Conservation (phyloP, 2,888 invertebrate genomes). For the Cheilosia grossa region DNA sequence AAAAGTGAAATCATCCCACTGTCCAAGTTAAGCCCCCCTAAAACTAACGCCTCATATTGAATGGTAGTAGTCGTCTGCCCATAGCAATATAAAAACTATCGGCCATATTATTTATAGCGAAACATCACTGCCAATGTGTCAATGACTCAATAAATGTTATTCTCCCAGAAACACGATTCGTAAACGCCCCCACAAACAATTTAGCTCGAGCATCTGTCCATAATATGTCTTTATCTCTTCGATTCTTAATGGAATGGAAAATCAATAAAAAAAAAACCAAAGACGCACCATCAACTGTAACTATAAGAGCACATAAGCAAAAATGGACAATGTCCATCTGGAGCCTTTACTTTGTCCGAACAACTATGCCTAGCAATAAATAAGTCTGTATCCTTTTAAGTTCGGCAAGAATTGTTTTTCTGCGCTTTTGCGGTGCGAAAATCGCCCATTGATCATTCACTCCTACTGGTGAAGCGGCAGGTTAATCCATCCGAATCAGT, state of each 20-base stretch:
- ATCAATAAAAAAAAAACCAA: slow-evolving; percentile 10
- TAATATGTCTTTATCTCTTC: not conserved
- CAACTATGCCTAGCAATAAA: slow-evolving; percentile 12
- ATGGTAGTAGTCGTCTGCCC: too few relatives aligned
- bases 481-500: not conserved
- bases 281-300: not conserved
- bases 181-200: not conserved
- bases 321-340: slow-evolving; percentile 9
- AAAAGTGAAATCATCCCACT: too few relatives aligned
- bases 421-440: not conserved
- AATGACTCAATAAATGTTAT: not conserved
- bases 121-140: too few relatives aligned
- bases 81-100: too few relatives aligned
- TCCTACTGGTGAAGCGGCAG: not conserved
- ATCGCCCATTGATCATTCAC: slow-evolving; percentile 13
- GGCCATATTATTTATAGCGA: too few relatives aligned
- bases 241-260: not conserved
- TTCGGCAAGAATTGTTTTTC: not conserved
- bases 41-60: too few relatives aligned
- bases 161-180: not conserved
- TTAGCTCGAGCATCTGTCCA: too few relatives aligned
- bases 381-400: slow-evolving; percentile 1
- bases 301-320: slow-evolving; percentile 17
- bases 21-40: too few relatives aligned
- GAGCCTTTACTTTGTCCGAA: not conserved